These are phyloP conservation scores for Erebia palarica DNA, from an alignment of 2,888 invertebrate genomes.

Conservation along the genomic window DNA sequence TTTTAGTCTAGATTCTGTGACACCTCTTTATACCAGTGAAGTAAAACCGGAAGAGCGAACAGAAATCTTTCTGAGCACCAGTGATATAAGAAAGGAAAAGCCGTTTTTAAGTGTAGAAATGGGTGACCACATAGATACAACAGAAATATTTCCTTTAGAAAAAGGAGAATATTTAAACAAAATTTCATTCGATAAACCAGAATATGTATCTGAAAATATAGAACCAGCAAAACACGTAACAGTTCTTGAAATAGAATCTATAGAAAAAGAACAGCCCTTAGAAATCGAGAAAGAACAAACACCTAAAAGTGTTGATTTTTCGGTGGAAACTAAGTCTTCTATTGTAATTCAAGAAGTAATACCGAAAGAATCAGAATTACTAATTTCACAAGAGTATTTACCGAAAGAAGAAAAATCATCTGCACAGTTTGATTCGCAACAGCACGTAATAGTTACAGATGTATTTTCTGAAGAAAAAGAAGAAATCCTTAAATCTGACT, in stretches of 20 bases:
- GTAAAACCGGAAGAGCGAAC: slow-evolving; percentile 69
- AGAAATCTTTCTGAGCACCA: slow-evolving; percentile 46
- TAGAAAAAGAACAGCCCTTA: slow-evolving; percentile 69
- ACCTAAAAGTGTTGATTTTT: slow-evolving; percentile 45
- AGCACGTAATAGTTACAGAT: slow-evolving; percentile 59
- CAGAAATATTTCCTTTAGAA: slow-evolving; percentile 50
- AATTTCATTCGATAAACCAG: slow-evolving; percentile 46
- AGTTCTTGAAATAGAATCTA: slow-evolving; percentile 74
- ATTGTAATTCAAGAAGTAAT: slow-evolving; percentile 57
- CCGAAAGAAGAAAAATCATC: slow-evolving; percentile 49
- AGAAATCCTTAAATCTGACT: slow-evolving; percentile 45
- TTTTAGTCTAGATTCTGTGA: slow-evolving; percentile 50
- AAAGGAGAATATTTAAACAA: slow-evolving; percentile 50
- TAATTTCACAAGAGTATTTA: slow-evolving; percentile 41
- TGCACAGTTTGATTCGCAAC: slow-evolving; percentile 53
- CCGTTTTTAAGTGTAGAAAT: slow-evolving; percentile 52
- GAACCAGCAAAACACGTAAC: slow-evolving; percentile 77
- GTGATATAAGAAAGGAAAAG: slow-evolving; percentile 43
- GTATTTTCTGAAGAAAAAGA: slow-evolving; percentile 60
- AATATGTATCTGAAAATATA: slow-evolving; percentile 46
- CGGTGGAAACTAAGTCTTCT: slow-evolving; percentile 53
- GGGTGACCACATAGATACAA: slow-evolving; percentile 50
- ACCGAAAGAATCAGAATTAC: slow-evolving; percentile 54
- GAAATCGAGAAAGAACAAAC: slow-evolving; percentile 40
- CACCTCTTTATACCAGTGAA: slow-evolving; percentile 68